Evolutionary conservation across 2,797 vertebrate species (phyloP), one percentile per base, ranked within the genome.

Genomic region (Muraenolepis orangiensis): DNA sequence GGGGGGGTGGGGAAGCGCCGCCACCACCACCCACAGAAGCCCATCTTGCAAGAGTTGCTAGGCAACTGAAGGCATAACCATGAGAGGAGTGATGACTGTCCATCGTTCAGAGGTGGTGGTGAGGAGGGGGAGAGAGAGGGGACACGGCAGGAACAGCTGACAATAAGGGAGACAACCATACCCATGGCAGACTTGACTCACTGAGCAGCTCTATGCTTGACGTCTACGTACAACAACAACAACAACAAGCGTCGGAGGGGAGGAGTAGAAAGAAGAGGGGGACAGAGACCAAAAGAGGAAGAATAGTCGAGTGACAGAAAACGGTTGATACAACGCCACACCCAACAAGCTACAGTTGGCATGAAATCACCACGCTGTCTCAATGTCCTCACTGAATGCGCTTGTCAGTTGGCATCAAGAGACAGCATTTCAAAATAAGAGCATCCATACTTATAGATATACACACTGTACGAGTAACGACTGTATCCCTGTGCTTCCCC

Each of bases 11-110:
- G 76, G 32, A 72, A 73, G 76, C 85, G 85, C 82, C n/a, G n/a
- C n/a, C n/a, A n/a, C n/a, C n/a, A 87, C 82, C 85, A 83, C 81
- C 85, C 82, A 30, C 86, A 86, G 89, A 85, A 84, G 85, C 86
- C 82, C 88, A 82, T 83, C 81, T 66, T 84, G 72, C 78, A n/a
- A n/a, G 69, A 82, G 92, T 93, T 92, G 90, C 92, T 89, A 91
- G 73, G 92, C 83, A 93, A 93, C 92, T 90, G 78, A 90, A 89
- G 57, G 57, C 87, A 90, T 87, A 90, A 90, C 86, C 84, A 57
- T 75, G 80, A 89, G 84, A 82, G 82, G 78, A 87, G 84, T 76
- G 85, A n/a, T n/a, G n/a, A n/a, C n/a, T 73, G 82, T 81, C 82
- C 80, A 76, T 86, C 84, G 66, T 86, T 88, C 26, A 29, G 69